These are phyloP conservation scores for Diorhabda carinulata DNA, from an alignment of 1,140 invertebrate species.

Conservation along the genomic window DNA sequence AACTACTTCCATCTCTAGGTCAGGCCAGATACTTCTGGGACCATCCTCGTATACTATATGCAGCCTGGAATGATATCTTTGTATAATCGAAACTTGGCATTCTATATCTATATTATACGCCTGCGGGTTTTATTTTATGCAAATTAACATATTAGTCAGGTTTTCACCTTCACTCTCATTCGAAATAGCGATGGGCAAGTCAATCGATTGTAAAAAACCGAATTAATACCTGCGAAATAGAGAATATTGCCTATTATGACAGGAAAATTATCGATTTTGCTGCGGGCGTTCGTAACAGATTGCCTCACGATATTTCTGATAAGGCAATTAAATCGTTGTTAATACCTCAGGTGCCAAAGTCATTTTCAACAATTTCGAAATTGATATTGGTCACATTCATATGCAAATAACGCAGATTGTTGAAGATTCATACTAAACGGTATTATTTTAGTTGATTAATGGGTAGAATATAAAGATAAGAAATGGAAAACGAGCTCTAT, in stretches of 20 bases:
- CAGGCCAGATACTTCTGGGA: too few relatives aligned
- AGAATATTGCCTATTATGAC: constrained; percentile 2
- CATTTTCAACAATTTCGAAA: background rate
- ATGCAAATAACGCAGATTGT: too few relatives aligned
- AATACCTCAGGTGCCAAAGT: background rate
- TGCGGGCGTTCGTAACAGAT: background rate
- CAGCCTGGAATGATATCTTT: too few relatives aligned
- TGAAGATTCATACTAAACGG: too few relatives aligned
- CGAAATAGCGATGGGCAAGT: background rate
- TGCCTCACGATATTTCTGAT: background rate
- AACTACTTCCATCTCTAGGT: too few relatives aligned
- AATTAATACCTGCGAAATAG: background rate
- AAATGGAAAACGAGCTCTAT: too few relatives aligned
- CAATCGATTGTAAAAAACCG: background rate
- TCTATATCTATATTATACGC: too few relatives aligned
- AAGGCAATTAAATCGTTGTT: background rate
- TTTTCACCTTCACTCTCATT: constrained; percentile 1
- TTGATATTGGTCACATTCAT: background rate
- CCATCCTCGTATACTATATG: too few relatives aligned
- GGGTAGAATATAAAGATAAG: too few relatives aligned
- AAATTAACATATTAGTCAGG: background rate
- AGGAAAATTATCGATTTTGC: constrained; percentile 2
- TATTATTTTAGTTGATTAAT: too few relatives aligned
- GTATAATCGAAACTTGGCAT: too few relatives aligned
- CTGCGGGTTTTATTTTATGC: too few relatives aligned